Base-by-base conservation (phyloP, 1,140 invertebrate genomes). In the Tyrophagus putrescentiae region DNA sequence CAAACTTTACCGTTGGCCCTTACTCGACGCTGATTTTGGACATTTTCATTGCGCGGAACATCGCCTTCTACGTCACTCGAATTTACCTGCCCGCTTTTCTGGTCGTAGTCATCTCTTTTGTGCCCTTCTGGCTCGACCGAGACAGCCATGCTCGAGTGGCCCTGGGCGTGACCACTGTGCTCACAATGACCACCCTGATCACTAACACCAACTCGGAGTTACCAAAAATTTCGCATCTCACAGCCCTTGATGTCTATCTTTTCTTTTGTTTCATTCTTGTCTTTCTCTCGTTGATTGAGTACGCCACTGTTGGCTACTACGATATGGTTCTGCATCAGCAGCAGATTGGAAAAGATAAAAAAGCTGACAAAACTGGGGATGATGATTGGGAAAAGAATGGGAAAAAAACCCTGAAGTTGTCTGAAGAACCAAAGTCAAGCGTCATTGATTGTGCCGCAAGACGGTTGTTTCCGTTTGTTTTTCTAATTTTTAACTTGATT, bases 171-270 rank as follows among this genome's bases (percentile, higher is more conserved):
- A 71, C 68, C 28, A 68, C 66, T 1, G 69, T 71, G 31, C 64
- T 71, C 11, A 71, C 70, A 48, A 72, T 71, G 65, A 72, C 71
- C 5, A 71, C 70, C 21, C 62, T 71, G 34, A 72, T 70, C 36
- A 72, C 71, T 34, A 72, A 67, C 11, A 71, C 70, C 3, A 71
- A 72, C 60, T 68, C 68, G 53, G 65, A 66, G 9, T 69, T 71
- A 66, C 71, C 70, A 13, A 71, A 71, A 66, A 71, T 71, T 9
- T 64, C 61, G 28, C 72, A 71, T 57, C 64, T 71, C 44, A 71
- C 72, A 60, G 70, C 70, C 42, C 48, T 71, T 18, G 70, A 71
- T 60, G 67, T 70, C n/a, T 70, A 70, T 60, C 60, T 71, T 9
- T 69, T 69, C 18, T 64, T 68, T n/a, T 72, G 70, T 60, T 71